Conservation (phyloP, 2,888 invertebrate species). For the Euproctis similis region DNA sequence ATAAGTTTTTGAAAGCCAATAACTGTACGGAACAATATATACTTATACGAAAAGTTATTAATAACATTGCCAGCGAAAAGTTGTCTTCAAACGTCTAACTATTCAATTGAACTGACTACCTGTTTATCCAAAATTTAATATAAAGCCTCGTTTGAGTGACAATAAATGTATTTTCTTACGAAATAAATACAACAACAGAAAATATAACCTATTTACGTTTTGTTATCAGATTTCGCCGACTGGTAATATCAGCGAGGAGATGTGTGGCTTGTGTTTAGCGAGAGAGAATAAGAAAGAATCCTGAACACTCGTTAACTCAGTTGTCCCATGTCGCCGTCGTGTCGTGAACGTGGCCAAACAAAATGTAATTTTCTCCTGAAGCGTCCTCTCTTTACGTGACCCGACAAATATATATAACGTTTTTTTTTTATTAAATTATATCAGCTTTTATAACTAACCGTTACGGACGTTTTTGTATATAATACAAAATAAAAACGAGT, state of each 20-base stretch:
- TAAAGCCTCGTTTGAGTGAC: conserved; percentile 2
- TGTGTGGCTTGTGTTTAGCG: conserved; percentile 61
- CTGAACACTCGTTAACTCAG: conserved; percentile 68
- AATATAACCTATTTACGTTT: conserved; percentile 23
- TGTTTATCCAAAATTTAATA: no score
- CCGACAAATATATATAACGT: conserved; percentile 69
- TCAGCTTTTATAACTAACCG: conserved; percentile 64
- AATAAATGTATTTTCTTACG: conserved; percentile 7
- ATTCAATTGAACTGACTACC: no score
- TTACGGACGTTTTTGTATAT: conserved; percentile 46
- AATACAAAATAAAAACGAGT: conserved; percentile 49
- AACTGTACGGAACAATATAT: no score
- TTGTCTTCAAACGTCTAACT: no score
- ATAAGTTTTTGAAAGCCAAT: no score
- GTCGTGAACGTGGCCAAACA: conserved; percentile 65
- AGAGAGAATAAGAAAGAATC: conserved; percentile 42
- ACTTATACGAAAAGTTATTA: no score
- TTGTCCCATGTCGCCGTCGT: conserved; percentile 61
- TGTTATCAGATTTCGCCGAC: conserved; percentile 28
- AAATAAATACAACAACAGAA: conserved; percentile 18
- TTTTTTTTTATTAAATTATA: conserved; percentile 73
- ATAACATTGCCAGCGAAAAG: no score
- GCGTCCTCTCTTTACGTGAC: conserved; percentile 72
- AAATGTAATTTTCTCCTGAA: conserved; percentile 72
- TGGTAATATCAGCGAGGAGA: conserved; percentile 41